Conservation (phyloP, 2,888 invertebrate genomes). For the Megaustenia siamemsis region DNA sequence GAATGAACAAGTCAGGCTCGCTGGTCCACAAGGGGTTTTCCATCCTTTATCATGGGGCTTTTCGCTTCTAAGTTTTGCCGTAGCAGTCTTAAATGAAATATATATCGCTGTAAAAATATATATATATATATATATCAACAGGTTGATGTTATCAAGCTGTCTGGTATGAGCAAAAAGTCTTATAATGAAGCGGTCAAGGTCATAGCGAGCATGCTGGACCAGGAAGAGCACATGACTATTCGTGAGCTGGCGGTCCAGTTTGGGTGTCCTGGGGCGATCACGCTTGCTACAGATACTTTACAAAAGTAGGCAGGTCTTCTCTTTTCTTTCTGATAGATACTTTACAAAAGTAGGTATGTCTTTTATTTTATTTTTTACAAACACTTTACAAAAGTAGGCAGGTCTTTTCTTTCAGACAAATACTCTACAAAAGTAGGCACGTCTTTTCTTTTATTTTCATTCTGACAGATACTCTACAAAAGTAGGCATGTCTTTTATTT, state of each 20-base stretch:
- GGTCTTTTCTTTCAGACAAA: too few species aligned
- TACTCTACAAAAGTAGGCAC: too few species aligned
- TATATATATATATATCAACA: not conserved
- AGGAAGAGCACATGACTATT: slow-evolving; percentile 19
- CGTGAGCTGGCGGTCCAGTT: slow-evolving; percentile 43
- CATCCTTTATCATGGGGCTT: too few species aligned
- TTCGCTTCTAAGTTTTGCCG: too few species aligned
- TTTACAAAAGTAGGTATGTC: too few species aligned
- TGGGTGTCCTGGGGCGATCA: slow-evolving; percentile 38
- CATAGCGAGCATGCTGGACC: slow-evolving; percentile 30
- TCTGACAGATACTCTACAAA: slow-evolving; percentile 39
- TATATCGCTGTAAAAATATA: not conserved
- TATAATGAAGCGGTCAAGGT: slow-evolving; percentile 24
- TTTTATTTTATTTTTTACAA: too few species aligned
- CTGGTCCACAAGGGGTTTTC: too few species aligned
- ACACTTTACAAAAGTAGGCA: slow-evolving; percentile 36
- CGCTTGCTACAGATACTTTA: slow-evolving; percentile 37
- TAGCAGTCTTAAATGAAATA: too few species aligned
- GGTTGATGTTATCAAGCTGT: slow-evolving; percentile 33
- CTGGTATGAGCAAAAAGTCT: slow-evolving; percentile 40
- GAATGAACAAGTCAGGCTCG: too few species aligned
- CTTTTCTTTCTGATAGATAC: too few species aligned
- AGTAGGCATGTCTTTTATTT: too few species aligned
- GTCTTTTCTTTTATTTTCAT: too few species aligned
- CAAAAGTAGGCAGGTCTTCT: slow-evolving; percentile 32